Evolutionary conservation across 2,888 invertebrate species (phyloP).

Genomic region (Diarsia brunnea): DNA sequence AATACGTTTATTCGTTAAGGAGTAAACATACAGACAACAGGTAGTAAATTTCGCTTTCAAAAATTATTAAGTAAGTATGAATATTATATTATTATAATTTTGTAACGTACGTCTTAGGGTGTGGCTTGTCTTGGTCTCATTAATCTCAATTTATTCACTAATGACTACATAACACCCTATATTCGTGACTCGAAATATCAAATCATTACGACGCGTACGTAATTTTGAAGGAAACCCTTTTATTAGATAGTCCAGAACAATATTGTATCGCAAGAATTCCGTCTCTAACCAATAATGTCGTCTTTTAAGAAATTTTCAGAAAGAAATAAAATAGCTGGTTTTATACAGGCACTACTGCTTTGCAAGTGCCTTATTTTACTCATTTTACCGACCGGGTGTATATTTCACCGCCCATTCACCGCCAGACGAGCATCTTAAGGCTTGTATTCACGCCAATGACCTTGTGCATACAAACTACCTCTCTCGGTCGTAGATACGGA

Average conservation of each 20-base stretch:
- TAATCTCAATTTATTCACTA: background rate
- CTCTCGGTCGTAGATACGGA: too few species aligned
- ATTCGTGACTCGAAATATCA: background rate
- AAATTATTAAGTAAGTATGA: background rate
- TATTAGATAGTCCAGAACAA: background rate
- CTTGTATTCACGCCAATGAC: too few species aligned
- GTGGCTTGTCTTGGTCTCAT: background rate
- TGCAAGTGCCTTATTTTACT: slow-evolving; percentile 25
- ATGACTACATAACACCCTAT: background rate
- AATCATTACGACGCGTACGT: background rate
- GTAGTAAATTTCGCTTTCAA: too few species aligned
- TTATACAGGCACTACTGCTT: slow-evolving; percentile 16
- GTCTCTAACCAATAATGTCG: background rate
- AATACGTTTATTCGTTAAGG: background rate
- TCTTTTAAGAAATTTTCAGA: slow-evolving; percentile 2
- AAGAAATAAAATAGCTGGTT: slow-evolving; percentile 30
- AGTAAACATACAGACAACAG: too few species aligned
- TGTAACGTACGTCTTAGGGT: background rate
- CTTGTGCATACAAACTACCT: too few species aligned
- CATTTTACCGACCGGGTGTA: slow-evolving; percentile 22
- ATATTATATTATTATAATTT: background rate
- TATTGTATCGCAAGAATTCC: slow-evolving; percentile 12
- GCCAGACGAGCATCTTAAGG: slow-evolving; percentile 13
- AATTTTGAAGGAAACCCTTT: background rate
- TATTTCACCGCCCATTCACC: slow-evolving; percentile 22